phyloP scores from a whole-genome alignment of 2,113 vertebrate genomes.

The Ptychochromis oligacanthus region DNA sequence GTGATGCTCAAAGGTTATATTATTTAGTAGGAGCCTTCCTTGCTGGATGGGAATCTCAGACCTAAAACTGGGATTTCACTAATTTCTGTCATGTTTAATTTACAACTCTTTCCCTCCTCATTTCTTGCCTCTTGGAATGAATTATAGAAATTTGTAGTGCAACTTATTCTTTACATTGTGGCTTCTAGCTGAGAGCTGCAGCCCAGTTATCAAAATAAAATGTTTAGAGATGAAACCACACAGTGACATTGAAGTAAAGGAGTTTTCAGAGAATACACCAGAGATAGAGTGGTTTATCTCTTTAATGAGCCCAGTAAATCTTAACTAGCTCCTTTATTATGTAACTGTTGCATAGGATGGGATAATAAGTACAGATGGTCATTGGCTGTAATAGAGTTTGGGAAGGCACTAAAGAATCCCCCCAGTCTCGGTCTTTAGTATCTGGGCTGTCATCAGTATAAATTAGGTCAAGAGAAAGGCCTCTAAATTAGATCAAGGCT shows the following conservation, averaged over 20 bases:
- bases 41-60: slow-evolving; percentile 49
- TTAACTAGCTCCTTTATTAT: slow-evolving; percentile 72
- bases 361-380: slow-evolving; percentile 75
- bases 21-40: slow-evolving; percentile 60
- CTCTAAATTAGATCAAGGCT: slow-evolving; percentile 63
- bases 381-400: slow-evolving; percentile 72
- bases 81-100: slow-evolving; percentile 35
- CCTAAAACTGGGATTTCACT: slow-evolving; percentile 31
- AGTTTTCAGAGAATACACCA: slow-evolving; percentile 30
- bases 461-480: slow-evolving; percentile 67
- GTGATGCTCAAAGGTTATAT: slow-evolving; percentile 53
- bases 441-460: slow-evolving; percentile 68
- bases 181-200: slow-evolving; percentile 12
- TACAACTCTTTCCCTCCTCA: neutral
- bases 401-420: slow-evolving; percentile 46
- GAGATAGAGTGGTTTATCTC: slow-evolving; percentile 53
- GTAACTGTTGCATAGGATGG: slow-evolving; percentile 71
- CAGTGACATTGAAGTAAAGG: slow-evolving; percentile 25
- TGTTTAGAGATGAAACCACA: slow-evolving; percentile 35
- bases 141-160: slow-evolving; percentile 16
- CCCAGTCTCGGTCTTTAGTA: slow-evolving; percentile 30
- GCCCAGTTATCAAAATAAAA: slow-evolving; percentile 38
- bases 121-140: slow-evolving; percentile 26
- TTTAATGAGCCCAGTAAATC: slow-evolving; percentile 74
- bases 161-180: slow-evolving; percentile 8